A percentile compares a stretch with the other conserved stretches of the same genome.
phyloP scores from a whole-genome alignment of 2,888 invertebrate species.

The Drosophila paranaensis region DNA sequence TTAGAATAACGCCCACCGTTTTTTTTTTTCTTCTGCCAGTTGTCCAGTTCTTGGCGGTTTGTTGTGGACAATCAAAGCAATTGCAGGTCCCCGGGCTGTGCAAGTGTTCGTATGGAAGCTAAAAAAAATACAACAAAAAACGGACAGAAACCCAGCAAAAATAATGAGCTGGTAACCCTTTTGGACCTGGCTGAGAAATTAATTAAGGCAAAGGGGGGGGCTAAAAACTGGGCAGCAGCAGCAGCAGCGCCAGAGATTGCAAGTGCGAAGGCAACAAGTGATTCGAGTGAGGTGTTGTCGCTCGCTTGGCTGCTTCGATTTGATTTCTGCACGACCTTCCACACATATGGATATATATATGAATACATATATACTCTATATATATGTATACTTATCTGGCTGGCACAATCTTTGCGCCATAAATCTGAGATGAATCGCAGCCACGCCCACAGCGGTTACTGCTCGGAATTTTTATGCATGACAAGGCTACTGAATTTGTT shows the following conservation, averaged over 20 bases:
- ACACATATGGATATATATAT: conserved; percentile 15
- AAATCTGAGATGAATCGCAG: conserved; percentile 64
- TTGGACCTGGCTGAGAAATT: conserved; percentile 61
- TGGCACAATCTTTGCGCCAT: conserved; percentile 55
- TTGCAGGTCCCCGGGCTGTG: conserved; percentile 62
- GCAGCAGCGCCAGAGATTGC: conserved; percentile 26
- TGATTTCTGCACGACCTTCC: conserved; percentile 67
- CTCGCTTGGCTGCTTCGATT: conserved; percentile 45
- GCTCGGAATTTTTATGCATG: conserved; percentile 77
- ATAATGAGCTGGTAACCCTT: conserved; percentile 77
- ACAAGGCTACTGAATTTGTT: conserved; percentile 57
- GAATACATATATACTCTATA: not conserved
- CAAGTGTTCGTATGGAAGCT: conserved; percentile 57
- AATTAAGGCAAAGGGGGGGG: conserved; percentile 67
- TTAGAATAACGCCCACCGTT: conserved; percentile 45
- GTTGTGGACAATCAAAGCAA: conserved; percentile 75
- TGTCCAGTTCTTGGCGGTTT: conserved; percentile 60
- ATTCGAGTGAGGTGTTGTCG: conserved; percentile 57
- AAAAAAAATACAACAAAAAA: conserved; percentile 4
- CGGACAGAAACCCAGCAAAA: conserved; percentile 48
- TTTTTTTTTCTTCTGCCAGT: conserved; percentile 13
- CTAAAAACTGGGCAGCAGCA: conserved; percentile 6
- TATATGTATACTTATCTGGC: conserved; percentile 8
- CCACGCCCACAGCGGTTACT: conserved; percentile 57
- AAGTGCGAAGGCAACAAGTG: conserved; percentile 46